Conservation (phyloP, 1,140 invertebrate species). For the Cyclina sinensis region DNA sequence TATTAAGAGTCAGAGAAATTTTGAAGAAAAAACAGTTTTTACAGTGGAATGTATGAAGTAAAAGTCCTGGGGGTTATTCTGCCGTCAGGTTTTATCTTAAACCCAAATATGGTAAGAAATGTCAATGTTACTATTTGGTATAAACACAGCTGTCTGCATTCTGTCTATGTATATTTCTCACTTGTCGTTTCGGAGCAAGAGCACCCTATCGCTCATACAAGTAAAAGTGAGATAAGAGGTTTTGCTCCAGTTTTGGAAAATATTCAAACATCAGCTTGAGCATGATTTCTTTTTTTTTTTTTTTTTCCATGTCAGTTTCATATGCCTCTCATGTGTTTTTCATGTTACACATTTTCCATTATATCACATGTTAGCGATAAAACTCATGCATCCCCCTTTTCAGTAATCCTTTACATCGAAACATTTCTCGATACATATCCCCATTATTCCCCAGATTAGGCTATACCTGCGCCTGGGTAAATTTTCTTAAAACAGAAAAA, state of each 20-base stretch:
- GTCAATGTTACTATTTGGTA: not conserved
- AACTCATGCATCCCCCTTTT: constrained; percentile 62
- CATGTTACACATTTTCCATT: constrained; percentile 54
- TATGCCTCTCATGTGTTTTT: constrained; percentile 36
- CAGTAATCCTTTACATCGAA: constrained; percentile 38
- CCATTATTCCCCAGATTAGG: constrained; percentile 57
- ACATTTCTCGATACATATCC: constrained; percentile 49
- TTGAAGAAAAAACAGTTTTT: no score
- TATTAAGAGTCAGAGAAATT: no score
- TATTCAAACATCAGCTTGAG: constrained; percentile 19
- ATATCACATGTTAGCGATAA: constrained; percentile 66
- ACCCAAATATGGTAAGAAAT: no score
- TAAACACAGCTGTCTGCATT: not conserved
- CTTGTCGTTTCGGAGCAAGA: not conserved
- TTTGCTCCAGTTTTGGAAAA: not conserved
- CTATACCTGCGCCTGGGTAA: constrained; percentile 69
- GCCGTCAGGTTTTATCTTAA: no score
- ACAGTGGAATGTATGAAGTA: no score
- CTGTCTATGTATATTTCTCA: not conserved
- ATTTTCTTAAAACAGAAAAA: constrained; percentile 38
- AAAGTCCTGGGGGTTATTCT: no score
- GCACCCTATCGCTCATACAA: not conserved
- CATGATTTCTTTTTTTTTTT: constrained; percentile 13
- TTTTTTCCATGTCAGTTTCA: constrained; percentile 10
- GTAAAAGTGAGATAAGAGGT: not conserved